Percentiles rank a stretch among this genome's conserved stretches.
phyloP scores from a whole-genome alignment of 2,113 vertebrate species.

The human region GRCh38 chr17:37751501-37752000 shows the following conservation, averaged over 20 bases:
- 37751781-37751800: background rate
- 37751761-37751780: background rate
- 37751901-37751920: background rate
- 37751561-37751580: background rate
- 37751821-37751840: background rate
- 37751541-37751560: background rate
- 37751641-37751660: background rate
- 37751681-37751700: too few relatives aligned
- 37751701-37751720: background rate
- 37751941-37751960: background rate
- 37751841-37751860: background rate
- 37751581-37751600: slow-evolving; percentile 16
- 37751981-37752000: background rate
- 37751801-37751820: background rate
- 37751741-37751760: background rate
- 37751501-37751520: background rate
- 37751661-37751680: background rate
- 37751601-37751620: slow-evolving; percentile 32
- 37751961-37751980: background rate
- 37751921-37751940: background rate
- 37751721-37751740: background rate
- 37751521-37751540: background rate
- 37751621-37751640: background rate
- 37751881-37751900: background rate
- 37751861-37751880: background rate